A percentile compares a stretch with the other conserved stretches of the same genome.
Conservation (phyloP, 2,113 vertebrate genomes). For the Lophura nycthemera region DNA sequence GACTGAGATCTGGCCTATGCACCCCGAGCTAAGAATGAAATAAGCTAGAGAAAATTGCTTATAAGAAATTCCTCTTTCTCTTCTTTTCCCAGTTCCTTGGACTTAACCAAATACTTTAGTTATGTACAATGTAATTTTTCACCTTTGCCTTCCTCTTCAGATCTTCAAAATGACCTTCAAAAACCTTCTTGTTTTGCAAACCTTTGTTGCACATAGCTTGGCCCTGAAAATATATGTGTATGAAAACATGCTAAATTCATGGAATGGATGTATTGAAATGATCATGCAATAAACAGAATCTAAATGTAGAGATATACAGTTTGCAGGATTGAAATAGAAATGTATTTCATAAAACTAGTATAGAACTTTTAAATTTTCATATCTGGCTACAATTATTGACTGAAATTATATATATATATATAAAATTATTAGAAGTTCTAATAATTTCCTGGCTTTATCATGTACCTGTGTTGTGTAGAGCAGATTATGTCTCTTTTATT, state of each 20-base stretch:
- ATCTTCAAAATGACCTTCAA: background rate
- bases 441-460: background rate
- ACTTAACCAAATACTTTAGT: background rate
- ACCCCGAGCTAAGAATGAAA: background rate
- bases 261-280: background rate
- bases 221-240: background rate
- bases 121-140: background rate
- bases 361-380: background rate
- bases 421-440: background rate
- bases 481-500: background rate
- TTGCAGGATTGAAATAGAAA: background rate
- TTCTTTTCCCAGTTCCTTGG: background rate
- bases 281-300: background rate
- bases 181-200: background rate
- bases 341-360: background rate
- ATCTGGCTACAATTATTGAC: too few species aligned
- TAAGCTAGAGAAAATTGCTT: background rate
- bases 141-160: background rate
- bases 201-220: background rate
- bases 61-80: background rate
- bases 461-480: rapidly evolving
- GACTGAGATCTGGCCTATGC: background rate
- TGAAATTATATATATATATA: background rate
- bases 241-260: background rate
- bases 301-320: background rate